Evolutionary conservation across 2,797 vertebrate genomes (phyloP), one percentile per base, ranked within the genome.

Genomic region (Eulemur albifrons): DNA sequence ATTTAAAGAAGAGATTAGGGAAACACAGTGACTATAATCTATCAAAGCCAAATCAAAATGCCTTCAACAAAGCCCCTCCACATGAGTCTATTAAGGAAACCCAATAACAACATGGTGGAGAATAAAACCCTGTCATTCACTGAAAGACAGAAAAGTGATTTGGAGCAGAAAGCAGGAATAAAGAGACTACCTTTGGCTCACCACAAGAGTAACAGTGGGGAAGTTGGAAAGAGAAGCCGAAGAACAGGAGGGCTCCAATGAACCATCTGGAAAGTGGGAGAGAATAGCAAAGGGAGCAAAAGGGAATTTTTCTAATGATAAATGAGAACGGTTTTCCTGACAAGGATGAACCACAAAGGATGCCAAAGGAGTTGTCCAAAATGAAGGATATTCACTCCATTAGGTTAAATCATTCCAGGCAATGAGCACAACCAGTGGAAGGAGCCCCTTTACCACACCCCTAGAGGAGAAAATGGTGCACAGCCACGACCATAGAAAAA

Each of bases 61-160:
- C 72, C 86, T 92, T 93, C 81, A 88, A 48, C 76, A 95, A 96
- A 97, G 85, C 67, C 92, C 84, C 89, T 92, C 97, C 32, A 27
- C 94, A 93, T 72, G 95, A 96, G 72, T 94, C 96, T 90, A 95
- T 97, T 97, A 96, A 81, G 89, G 43, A 97, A 96, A 90, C 67
- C 93, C 89, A 91, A 65, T 75, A 95, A 79, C 80, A 89, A 73
- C 94, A 94, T 1, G 52, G 91, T 82, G 14, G 45, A 96, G n/a
- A 96, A 92, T 94, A 96, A 97, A 97, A 97, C 69, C 54, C 69
- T 93, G 95, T 67, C 91, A 93, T 23, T 96, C 93, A 88, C 48
- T n/a, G 50, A 90, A 79, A 88, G 86, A 77, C 2, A 65, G 83
- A 70, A 81, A 70, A 92, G 93, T 59, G 90, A 93, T 73, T 77